Base-by-base conservation (phyloP, 2,113 vertebrate genomes). In the Protobothrops flavoviridis region DNA sequence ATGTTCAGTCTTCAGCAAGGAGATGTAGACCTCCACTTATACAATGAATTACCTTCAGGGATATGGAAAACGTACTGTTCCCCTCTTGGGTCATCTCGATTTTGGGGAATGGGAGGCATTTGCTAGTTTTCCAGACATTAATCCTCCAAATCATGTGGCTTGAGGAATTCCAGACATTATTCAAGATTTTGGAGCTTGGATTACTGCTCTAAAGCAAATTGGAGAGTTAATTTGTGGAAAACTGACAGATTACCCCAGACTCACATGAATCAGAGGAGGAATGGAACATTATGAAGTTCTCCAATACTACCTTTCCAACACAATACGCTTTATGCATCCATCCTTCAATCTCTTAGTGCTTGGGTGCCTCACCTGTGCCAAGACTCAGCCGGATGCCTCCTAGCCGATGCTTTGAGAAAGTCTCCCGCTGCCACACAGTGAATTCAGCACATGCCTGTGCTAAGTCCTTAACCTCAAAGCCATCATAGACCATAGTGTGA, bases 401-500 rank as follows among this genome's bases (percentile, higher is more conserved):
- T 4, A 99, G 96, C 61, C 95, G 95, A 59, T 94, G 98, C 85
- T 96, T 98, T 96, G 98, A 97, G 11, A 99, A 96, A 45, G 98
- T 96, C 0, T 98, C 98, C 0, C 97, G 98, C 81, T 99, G 98
- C 98, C 99, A 99, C 61, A 99, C 97, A 0, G 98, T 99, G 95
- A 99, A 98, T 96, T 99, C 99, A 0, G 98, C 98, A 1, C 99
- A 99, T 0, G 99, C 99, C 96, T 99, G 98, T 0, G 92, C 96
- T 96, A 99, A 95, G 97, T 99, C 99, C 9, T 97, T 97, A 74
- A 95, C 95, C 81, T 98, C 97, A 94, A 99, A 99, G 93, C 99
- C 99, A 0, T 99, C 99, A 0, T 99, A 99, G 48, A 99, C 99
- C 99, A 99, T 99, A 94, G 99, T 99, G 97, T 99, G 99, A 97